Base-by-base conservation (phyloP, 2,888 invertebrate genomes). In the Mesoligia furuncula region DNA sequence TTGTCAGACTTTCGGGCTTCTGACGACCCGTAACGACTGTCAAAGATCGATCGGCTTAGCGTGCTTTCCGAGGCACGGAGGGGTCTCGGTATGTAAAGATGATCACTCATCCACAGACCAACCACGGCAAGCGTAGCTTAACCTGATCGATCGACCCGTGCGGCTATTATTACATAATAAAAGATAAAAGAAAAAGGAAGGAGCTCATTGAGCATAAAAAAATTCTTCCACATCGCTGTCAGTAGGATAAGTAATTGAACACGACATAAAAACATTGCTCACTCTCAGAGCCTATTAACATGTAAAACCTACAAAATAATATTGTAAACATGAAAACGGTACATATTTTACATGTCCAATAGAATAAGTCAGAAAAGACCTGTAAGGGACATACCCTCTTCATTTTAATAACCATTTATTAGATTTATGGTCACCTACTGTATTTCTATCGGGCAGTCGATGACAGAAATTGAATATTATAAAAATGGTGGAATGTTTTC, bases 321-420 rank as follows among this genome's bases (percentile, higher is more conserved):
- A 80, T 77, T 87, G 81, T 86, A 77, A 84, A 85, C 85, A 90
- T 68, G 82, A 67, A 79, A 83, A 82, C 78, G 77, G 75, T 42
- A 80, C 85, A 85, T 89, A 90, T 90, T 88, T 89, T 85, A 86
- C 82, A 85, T 83, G 85, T 85, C 79, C 84, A 89, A 90, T 89
- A 92, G 89, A 91, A 82, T 88, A 91, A 90, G 90, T 87, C 88
- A 88, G 77, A 85, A 84, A 84, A 77, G 87, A 87, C 87, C 89
- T 89, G 88, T 82, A 86, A 89, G 90, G 91, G 91, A 88, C 88
- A 86, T 80, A 90, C 92, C 92, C 92, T 92, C 92, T 93, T 93
- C 93, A 94, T 94, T 94, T 93, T 91, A 92, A 92, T 92, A 93
- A 90, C 93, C 92, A 92, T 93, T 93, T 92, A 90, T 87, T 85